Conservation (phyloP, 2,797 vertebrate genomes). For the Poecilia velifera region DNA sequence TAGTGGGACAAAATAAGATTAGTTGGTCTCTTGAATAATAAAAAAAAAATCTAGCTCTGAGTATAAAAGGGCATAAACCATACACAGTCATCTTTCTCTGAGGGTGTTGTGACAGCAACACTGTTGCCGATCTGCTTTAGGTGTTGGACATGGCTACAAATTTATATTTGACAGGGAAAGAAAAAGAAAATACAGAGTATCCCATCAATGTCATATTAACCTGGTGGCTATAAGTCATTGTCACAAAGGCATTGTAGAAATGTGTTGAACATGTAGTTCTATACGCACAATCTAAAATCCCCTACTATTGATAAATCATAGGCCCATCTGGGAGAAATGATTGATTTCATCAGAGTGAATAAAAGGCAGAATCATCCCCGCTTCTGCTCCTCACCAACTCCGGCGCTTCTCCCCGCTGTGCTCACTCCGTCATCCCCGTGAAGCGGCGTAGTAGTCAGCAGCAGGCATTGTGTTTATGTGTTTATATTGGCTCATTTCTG, state of each 20-base stretch:
- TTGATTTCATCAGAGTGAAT: slow-evolving; percentile 67
- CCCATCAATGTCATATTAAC: slow-evolving; percentile 41
- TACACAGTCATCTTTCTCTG: slow-evolving; percentile 6
- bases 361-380: slow-evolving; percentile 57
- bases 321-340: slow-evolving; percentile 62
- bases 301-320: slow-evolving; percentile 67
- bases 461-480: slow-evolving; percentile 27
- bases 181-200: slow-evolving; percentile 11
- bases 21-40: background rate
- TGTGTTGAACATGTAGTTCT: slow-evolving; percentile 42
- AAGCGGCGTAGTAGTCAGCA: slow-evolving; percentile 40
- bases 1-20: background rate
- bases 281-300: slow-evolving; percentile 37
- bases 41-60: background rate
- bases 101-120: background rate
- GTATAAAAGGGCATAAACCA: background rate
- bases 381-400: slow-evolving; percentile 39
- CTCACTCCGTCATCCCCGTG: slow-evolving; percentile 37
- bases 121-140: background rate
- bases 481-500: slow-evolving; percentile 28
- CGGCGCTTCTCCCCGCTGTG: slow-evolving; percentile 50
- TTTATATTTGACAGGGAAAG: slow-evolving; percentile 2
- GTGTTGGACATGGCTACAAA: background rate
- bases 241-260: slow-evolving; percentile 41
- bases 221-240: slow-evolving; percentile 42